Percentiles rank a stretch among this genome's conserved stretches.
These are phyloP conservation scores for Pagetopsis macropterus DNA, from an alignment of 2,797 vertebrate genomes.

Conservation along the genomic window DNA sequence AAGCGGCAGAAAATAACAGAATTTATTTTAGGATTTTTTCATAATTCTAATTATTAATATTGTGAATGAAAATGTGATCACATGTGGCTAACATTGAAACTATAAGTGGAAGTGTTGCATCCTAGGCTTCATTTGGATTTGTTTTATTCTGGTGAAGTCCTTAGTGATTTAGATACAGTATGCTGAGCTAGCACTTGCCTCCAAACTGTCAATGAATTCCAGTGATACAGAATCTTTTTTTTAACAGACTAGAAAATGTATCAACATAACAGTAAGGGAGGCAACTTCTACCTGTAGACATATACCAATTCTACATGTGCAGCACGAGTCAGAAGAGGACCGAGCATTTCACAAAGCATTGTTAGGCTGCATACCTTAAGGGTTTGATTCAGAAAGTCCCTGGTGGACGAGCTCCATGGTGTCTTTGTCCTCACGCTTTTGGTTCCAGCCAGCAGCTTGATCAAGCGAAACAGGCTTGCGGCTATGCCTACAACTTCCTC, in stretches of 20 bases:
- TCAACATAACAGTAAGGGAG: neutral
- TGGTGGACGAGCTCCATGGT: constrained; percentile 51
- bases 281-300: neutral
- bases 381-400: constrained; percentile 58
- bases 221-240: neutral
- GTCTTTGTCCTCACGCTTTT: constrained; percentile 61
- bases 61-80: neutral
- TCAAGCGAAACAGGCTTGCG: constrained; percentile 66
- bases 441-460: constrained; percentile 66
- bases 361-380: constrained; percentile 22
- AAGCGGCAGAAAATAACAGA: neutral
- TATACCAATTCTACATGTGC: neutral
- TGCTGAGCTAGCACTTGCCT: neutral
- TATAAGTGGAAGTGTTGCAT: too few species aligned
- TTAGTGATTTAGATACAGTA: too few species aligned
- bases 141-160: too few species aligned
- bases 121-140: too few species aligned
- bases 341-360: constrained; percentile 27
- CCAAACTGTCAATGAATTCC: neutral
- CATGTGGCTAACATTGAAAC: too few species aligned
- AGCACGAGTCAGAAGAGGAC: constrained; percentile 27
- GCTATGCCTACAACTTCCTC: constrained; percentile 63
- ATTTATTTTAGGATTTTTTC: neutral
- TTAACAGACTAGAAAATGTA: neutral
- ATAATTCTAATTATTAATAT: neutral